A percentile compares a stretch with the other conserved stretches of the same genome.
These are phyloP conservation scores for Aspidoscelis tigris DNA, from an alignment of 2,113 vertebrate species.

Conservation along the genomic window DNA sequence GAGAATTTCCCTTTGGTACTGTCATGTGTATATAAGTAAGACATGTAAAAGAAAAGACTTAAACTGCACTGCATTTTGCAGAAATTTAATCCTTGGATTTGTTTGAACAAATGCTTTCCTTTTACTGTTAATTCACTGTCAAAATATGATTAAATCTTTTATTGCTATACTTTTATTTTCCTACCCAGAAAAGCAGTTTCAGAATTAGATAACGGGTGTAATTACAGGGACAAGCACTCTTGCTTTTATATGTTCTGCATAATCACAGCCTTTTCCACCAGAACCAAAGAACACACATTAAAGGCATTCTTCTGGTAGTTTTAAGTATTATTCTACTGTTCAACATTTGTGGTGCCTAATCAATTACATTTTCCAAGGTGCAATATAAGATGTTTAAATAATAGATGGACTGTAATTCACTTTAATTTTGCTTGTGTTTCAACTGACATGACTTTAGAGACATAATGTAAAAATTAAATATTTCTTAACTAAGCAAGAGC, in stretches of 20 bases:
- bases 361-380: conserved; percentile 1
- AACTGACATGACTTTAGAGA: conserved; percentile 19
- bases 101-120: conserved; percentile 16
- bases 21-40: background rate
- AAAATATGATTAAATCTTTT: conserved; percentile 39
- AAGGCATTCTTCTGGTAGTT: conserved; percentile 19
- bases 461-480: background rate
- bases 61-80: conserved; percentile 39
- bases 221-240: conserved; percentile 9
- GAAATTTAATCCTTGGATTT: conserved; percentile 27
- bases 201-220: conserved; percentile 35
- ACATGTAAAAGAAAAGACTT: background rate
- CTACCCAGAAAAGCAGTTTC: conserved; percentile 28
- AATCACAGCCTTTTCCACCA: conserved; percentile 24
- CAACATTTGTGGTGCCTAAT: conserved; percentile 39
- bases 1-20: background rate
- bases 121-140: conserved; percentile 37
- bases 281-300: conserved; percentile 11
- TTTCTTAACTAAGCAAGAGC: background rate
- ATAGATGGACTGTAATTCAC: conserved; percentile 1
- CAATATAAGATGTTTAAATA: conserved; percentile 32
- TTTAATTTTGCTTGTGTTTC: conserved; percentile 38
- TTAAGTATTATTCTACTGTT: conserved; percentile 17
- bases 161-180: conserved; percentile 25
- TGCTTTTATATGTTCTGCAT: conserved; percentile 33